Conservation (phyloP, 2,113 vertebrate species). For the Baryphthengus martii region DNA sequence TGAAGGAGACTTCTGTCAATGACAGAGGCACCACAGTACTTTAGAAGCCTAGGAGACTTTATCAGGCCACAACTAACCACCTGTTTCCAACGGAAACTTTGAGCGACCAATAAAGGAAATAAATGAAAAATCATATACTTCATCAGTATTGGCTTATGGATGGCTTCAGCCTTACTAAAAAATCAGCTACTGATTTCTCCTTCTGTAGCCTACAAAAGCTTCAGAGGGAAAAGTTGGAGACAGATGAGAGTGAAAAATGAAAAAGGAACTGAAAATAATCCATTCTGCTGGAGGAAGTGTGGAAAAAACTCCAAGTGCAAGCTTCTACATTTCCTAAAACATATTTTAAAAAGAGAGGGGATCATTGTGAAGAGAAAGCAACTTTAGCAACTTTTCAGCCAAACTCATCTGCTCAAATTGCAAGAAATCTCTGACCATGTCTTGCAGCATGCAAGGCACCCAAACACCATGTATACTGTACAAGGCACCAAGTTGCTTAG, state of each 20-base stretch:
- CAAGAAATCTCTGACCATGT: not conserved
- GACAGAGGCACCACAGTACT: not conserved
- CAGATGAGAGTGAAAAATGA: not conserved
- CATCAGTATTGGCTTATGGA: not conserved
- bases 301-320: not conserved
- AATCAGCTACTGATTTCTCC: not conserved
- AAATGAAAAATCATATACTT: not conserved
- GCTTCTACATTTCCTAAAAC: not conserved
- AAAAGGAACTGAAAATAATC: slow-evolving; percentile 10
- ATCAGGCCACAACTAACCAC: not conserved
- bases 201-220: not conserved
- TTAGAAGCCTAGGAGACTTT: not conserved
- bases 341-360: not conserved
- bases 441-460: not conserved
- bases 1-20: not conserved
- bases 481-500: not conserved
- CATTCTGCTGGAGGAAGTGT: not conserved
- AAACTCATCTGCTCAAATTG: not conserved
- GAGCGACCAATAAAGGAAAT: not conserved
- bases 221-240: not conserved
- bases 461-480: not conserved
- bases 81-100: not conserved
- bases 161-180: not conserved
- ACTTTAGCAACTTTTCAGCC: not conserved
- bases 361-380: not conserved